A percentile compares a stretch with the other conserved stretches of the same genome.
phyloP scores from a whole-genome alignment of 2,113 vertebrate genomes.

The Ailuropoda melanoleuca region DNA sequence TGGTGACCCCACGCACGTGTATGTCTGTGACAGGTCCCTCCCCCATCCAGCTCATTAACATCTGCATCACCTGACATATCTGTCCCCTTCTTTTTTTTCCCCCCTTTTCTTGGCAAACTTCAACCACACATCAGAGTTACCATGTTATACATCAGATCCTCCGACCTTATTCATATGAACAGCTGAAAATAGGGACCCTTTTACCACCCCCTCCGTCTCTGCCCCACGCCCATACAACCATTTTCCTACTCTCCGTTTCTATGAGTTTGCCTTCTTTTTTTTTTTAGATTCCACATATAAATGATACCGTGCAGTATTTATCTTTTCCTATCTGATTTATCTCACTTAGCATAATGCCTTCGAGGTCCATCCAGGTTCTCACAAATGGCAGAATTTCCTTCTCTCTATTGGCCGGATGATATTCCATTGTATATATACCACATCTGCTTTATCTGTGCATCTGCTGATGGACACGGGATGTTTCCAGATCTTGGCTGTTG shows the following conservation, averaged over 20 bases:
- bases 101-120: not conserved
- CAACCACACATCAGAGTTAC: not conserved
- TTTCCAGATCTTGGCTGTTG: not conserved
- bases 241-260: not conserved
- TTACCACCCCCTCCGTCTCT: not conserved
- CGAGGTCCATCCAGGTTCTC: not conserved
- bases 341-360: not conserved
- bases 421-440: not conserved
- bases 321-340: not conserved
- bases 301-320: not conserved
- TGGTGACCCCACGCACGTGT: not conserved
- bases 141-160: not conserved
- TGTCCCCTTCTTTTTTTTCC: not conserved
- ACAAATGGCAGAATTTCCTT: not conserved
- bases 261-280: not conserved
- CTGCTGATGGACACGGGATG: not conserved
- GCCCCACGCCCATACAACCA: not conserved
- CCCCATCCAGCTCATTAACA: not conserved
- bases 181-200: not conserved
- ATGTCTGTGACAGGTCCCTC: not conserved
- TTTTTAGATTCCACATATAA: not conserved
- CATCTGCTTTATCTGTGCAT: not conserved
- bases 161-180: not conserved
- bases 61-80: not conserved
- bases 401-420: not conserved